phyloP scores from a whole-genome alignment of 2,888 invertebrate species.

The Diarsia mendica region DNA sequence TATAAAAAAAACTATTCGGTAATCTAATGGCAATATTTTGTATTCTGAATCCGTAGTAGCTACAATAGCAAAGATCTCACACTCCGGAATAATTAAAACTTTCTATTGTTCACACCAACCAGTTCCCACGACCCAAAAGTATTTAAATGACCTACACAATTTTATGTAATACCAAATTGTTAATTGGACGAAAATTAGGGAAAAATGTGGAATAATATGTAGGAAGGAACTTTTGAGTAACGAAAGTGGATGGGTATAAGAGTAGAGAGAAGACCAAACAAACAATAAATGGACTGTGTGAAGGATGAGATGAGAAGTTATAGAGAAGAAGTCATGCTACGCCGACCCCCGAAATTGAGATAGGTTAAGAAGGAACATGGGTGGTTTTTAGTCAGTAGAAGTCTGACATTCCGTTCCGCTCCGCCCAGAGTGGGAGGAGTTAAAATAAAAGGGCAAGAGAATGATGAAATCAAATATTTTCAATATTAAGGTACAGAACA shows the following conservation, averaged over 20 bases:
- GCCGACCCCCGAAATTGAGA: too few species aligned
- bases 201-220: not conserved
- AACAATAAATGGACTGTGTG: too few species aligned
- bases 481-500: too few species aligned
- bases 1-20: not conserved
- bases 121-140: slow-evolving; percentile 30
- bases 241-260: not conserved
- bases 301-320: too few species aligned
- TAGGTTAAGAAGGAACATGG: not conserved
- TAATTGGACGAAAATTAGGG: not conserved
- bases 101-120: slow-evolving; percentile 6
- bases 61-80: not conserved
- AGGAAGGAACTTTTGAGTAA: not conserved
- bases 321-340: too few species aligned
- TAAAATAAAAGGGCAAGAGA: too few species aligned
- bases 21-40: not conserved
- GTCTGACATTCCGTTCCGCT: too few species aligned
- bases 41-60: slow-evolving; percentile 4
- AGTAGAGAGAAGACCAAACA: too few species aligned
- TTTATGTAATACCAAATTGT: slow-evolving; percentile 8
- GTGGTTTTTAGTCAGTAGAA: too few species aligned
- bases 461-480: too few species aligned
- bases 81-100: slow-evolving; percentile 26
- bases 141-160: slow-evolving; percentile 28
- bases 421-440: too few species aligned